Conservation (phyloP, 1,140 invertebrate species). For the Catajapyx aquilonaris region DNA sequence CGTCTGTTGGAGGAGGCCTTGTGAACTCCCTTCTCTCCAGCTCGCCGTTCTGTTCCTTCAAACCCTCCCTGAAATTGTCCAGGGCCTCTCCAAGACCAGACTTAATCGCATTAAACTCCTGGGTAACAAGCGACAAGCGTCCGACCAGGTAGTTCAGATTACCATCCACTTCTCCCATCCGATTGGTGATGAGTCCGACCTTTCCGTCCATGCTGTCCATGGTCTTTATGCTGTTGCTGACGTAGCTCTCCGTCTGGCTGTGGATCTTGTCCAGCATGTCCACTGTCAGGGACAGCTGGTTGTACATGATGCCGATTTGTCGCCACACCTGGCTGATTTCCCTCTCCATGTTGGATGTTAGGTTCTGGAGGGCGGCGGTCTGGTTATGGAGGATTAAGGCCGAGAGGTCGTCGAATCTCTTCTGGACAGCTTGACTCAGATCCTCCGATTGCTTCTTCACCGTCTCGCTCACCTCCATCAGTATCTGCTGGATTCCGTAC, state of each 20-base stretch:
- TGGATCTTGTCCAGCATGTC: slow-evolving; percentile 50
- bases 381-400: slow-evolving; percentile 44
- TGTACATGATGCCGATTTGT: slow-evolving; percentile 71
- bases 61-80: slow-evolving; percentile 43
- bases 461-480: slow-evolving; percentile 51
- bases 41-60: slow-evolving; percentile 14
- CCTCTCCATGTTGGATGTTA: slow-evolving; percentile 52
- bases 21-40: not conserved
- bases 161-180: slow-evolving; percentile 57
- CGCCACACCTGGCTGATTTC: slow-evolving; percentile 71
- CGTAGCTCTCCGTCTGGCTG: slow-evolving; percentile 53
- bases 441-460: slow-evolving; percentile 39
- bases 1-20: no score
- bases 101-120: slow-evolving; percentile 71
- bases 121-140: slow-evolving; percentile 51
- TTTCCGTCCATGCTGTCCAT: slow-evolving; percentile 62
- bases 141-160: slow-evolving; percentile 71
- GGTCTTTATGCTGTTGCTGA: slow-evolving; percentile 56
- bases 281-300: slow-evolving; percentile 53
- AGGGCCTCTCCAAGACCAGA: slow-evolving; percentile 42
- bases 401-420: slow-evolving; percentile 46
- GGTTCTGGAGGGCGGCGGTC: slow-evolving; percentile 42
- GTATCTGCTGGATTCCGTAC: slow-evolving; percentile 61
- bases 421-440: slow-evolving; percentile 41
- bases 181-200: slow-evolving; percentile 50